Conservation (phyloP, 2,797 vertebrate genomes). For the Syngnathus acus region DNA sequence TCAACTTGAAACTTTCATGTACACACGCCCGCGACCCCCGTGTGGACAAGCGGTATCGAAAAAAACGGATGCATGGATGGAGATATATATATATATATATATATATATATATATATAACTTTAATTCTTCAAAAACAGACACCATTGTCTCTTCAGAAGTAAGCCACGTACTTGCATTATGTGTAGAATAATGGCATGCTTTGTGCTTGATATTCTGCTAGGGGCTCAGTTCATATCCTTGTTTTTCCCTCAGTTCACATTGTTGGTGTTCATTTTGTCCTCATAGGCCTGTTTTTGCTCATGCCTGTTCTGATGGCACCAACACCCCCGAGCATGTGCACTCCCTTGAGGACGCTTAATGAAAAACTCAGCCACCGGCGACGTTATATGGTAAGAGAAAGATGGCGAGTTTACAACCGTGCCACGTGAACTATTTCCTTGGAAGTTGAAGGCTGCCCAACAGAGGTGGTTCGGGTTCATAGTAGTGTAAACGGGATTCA, state of each 20-base stretch:
- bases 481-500: background rate
- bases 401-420: background rate
- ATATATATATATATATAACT: too few relatives aligned
- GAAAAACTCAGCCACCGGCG: constrained; percentile 62
- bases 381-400: constrained; percentile 68
- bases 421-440: background rate
- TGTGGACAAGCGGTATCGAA: too few relatives aligned
- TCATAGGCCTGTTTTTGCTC: constrained; percentile 50
- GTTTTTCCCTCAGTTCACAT: background rate
- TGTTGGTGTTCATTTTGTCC: background rate
- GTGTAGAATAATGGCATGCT: too few relatives aligned
- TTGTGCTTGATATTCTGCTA: too few relatives aligned
- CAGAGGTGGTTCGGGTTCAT: background rate
- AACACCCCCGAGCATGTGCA: constrained; percentile 51
- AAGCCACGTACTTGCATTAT: too few relatives aligned
- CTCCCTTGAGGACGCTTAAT: constrained; percentile 58
- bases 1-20: too few relatives aligned
- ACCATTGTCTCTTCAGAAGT: too few relatives aligned
- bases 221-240: too few relatives aligned
- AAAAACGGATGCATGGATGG: too few relatives aligned
- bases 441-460: background rate
- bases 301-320: constrained; percentile 42
- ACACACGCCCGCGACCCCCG: too few relatives aligned
- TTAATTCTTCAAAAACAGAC: too few relatives aligned
- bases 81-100: too few relatives aligned